Conservation (phyloP, 2,888 invertebrate genomes). For the Cheilosia variabilis region DNA sequence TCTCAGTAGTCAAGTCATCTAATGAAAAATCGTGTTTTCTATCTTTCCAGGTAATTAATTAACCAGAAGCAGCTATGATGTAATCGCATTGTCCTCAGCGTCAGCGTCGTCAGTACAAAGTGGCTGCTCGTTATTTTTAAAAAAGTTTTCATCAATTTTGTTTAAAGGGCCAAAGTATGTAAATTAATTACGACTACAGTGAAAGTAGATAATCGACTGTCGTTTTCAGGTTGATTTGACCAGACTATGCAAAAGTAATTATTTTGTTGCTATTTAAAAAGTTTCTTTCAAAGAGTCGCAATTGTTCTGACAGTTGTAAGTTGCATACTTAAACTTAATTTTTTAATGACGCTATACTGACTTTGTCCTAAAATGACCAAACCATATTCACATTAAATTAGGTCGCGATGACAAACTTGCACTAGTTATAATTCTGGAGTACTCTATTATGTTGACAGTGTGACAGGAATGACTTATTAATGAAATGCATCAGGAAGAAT, state of each 20-base stretch:
- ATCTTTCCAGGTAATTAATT: constrained; percentile 66
- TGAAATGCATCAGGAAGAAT: too few relatives aligned
- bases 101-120: not conserved
- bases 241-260: constrained; percentile 1
- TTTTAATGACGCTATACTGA: too few relatives aligned
- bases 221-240: constrained; percentile 22
- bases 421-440: too few relatives aligned
- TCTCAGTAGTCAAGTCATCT: constrained; percentile 20
- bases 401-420: too few relatives aligned
- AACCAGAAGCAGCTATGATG: constrained; percentile 22
- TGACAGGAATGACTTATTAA: too few relatives aligned
- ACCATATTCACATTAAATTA: too few relatives aligned
- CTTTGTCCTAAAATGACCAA: too few relatives aligned
- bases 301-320: not conserved
- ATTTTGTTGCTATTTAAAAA: not conserved
- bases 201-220: constrained; percentile 48
- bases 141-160: constrained; percentile 1
- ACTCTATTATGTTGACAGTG: too few relatives aligned
- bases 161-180: not conserved
- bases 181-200: constrained; percentile 15
- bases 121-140: constrained; percentile 3
- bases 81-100: constrained; percentile 25
- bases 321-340: too few relatives aligned
- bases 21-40: constrained; percentile 31
- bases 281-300: too few relatives aligned